Base-by-base conservation (phyloP, 2,113 vertebrate species). In the Labrus mixtus region DNA sequence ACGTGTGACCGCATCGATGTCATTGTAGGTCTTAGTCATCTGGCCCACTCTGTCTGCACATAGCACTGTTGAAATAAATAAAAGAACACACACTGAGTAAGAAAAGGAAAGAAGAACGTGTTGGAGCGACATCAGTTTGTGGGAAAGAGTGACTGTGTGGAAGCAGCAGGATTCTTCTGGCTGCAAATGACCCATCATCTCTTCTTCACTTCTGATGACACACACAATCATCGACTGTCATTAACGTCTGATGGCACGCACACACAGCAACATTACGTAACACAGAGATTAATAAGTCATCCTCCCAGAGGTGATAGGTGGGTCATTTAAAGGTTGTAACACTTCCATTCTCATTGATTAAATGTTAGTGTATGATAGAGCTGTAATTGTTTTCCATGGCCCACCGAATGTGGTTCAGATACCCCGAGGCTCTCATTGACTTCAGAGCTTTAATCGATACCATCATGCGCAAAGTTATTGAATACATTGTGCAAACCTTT, bases 1-100 rank as follows among this genome's bases (percentile, higher is more conserved):
- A 93, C 97, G 97, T 88, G 97, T 99, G 82, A 99, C 96, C 79
- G 98, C 97, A 71, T 99, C 98, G 78, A 99, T 98, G 93, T 99
- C 98, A 97, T 96, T 98, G 95, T 99, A 99, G 78, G 98, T 99
- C 93, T 98, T 99, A 90, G 97, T 99, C 98, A 99, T 99, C 97
- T 99, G 98, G 96, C 98, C 97, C 94, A 99, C 97, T 96, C 98
- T 92, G 93, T 99, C 98, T 87, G 98, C 97, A 91, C 98, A 99
- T 93, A 99, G 93, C 95, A 99, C 98, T 99, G 94, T 43, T 89
- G 76, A 15, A 11, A 8, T 23, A 25, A 64, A 37, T 11, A 19
- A 12, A 12, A 16, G 12, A 29, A n/a, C n/a, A n/a, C n/a, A n/a
- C n/a, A n/a, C n/a, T n/a, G n/a, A n/a, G n/a, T n/a, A n/a, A n/a